Percentiles rank a stretch among this genome's conserved stretches.
Evolutionary conservation across 2,888 invertebrate genomes (phyloP).

Genomic region (Dynastes maya): DNA sequence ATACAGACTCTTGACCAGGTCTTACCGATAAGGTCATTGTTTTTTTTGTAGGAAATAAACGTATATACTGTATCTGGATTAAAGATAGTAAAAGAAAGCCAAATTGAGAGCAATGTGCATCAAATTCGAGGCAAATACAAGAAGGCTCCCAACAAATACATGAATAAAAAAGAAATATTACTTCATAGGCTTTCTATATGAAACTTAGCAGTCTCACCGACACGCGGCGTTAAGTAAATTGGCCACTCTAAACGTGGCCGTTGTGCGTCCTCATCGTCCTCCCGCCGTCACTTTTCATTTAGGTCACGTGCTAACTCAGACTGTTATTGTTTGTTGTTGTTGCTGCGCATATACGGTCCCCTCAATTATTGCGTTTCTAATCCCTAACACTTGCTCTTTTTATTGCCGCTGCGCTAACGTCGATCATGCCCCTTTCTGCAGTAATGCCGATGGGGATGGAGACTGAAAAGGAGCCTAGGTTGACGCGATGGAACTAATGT

Average conservation of each 20-base stretch:
- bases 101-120: too few species aligned
- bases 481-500: background rate
- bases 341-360: constrained; percentile 43
- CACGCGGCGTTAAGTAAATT: constrained; percentile 4
- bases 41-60: too few species aligned
- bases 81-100: too few species aligned
- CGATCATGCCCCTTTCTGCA: background rate
- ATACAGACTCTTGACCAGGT: too few species aligned
- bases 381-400: constrained; percentile 64
- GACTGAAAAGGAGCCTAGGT: background rate
- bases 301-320: constrained; percentile 66
- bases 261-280: constrained; percentile 1
- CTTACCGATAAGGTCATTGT: too few species aligned
- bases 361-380: constrained; percentile 65
- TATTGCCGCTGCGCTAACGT: constrained; percentile 43
- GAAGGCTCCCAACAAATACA: too few species aligned
- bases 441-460: background rate
- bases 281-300: constrained; percentile 67
- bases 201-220: background rate
- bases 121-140: too few species aligned
- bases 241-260: constrained; percentile 55
- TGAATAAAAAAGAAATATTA: too few species aligned
- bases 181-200: background rate
- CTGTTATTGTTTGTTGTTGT: constrained; percentile 62
- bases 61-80: too few species aligned